Conservation (phyloP, 1,140 invertebrate species). For the Scaptomyza pallida region DNA sequence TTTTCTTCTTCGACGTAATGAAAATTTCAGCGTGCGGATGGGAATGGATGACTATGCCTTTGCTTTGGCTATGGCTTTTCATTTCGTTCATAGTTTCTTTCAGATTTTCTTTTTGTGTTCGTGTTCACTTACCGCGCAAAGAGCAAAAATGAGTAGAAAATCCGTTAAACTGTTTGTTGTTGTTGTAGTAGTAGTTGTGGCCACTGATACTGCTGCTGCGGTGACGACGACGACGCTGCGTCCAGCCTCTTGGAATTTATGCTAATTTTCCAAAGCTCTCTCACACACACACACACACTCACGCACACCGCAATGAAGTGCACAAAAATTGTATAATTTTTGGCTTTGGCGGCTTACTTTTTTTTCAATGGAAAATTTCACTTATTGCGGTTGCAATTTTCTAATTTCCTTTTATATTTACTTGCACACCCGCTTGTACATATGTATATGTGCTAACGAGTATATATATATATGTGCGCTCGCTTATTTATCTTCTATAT, state of each 20-base stretch:
- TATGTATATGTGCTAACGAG: constrained; percentile 33
- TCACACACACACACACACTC: constrained; percentile 23
- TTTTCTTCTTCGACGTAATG: constrained; percentile 76
- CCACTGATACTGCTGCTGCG: constrained; percentile 37
- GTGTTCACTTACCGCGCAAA: constrained; percentile 59
- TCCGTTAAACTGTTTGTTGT: constrained; percentile 61
- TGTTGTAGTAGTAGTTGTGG: constrained; percentile 34
- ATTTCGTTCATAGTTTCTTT: background rate
- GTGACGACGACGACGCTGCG: constrained; percentile 44
- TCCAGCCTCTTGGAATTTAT: constrained; percentile 57
- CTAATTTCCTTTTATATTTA: constrained; percentile 53
- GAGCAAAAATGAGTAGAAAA: constrained; percentile 65
- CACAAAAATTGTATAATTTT: constrained; percentile 45
- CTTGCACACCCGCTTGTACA: constrained; percentile 29
- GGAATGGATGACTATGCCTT: constrained; percentile 20
- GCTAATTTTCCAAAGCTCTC: constrained; percentile 50
- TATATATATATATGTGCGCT: constrained; percentile 34
- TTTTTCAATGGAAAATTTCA: constrained; percentile 52
- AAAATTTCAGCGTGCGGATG: constrained; percentile 64
- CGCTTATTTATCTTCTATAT: constrained; percentile 44
- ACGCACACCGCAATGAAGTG: constrained; percentile 27
- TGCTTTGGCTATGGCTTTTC: constrained; percentile 9
- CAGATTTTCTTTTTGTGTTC: background rate
- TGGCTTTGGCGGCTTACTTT: constrained; percentile 6
- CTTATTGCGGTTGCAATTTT: constrained; percentile 49